Base-by-base conservation (phyloP, 2,888 invertebrate genomes). In the Oligia fasciuncula region DNA sequence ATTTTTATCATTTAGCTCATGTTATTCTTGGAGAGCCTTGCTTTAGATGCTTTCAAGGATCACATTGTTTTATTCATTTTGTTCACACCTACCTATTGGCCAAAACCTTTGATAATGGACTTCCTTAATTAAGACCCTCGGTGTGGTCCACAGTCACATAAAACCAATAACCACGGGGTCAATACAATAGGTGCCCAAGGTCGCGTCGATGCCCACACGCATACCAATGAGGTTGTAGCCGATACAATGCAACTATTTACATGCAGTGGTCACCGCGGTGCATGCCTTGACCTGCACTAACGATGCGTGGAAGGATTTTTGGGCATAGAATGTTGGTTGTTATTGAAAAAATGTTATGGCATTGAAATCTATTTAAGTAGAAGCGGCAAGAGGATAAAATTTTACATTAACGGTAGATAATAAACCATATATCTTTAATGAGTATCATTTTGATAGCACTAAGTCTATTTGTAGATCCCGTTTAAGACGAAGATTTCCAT, bases 81-180 rank as follows among this genome's bases (percentile, higher is more conserved):
- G 65, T 43, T n/a, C 8, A 14, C 40, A 35, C 9, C 4, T 54
- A 35, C 14, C 11, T 54, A 43, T 11, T 23, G 14, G 23, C 6
- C 51, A n/a, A 9, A 9, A 54, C 14, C 63, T 29, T 54, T 49
- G 9, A 57, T 40, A 62, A 54, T 60, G 29, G 29, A 84, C 84
- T 84, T 84, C 84, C 81, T 84, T 66, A 79, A 83, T 82, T 66
- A 69, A 76, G 11, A 40, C 40, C 23, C 14, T 13, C 11, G 2
- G 79, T 79, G 71, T 80, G 74, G 74, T 84, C 79, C 14, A 62
- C 29, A 79, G 84, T 73, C 85, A 82, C 80, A 81, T 68, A 85
- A 60, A 79, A 82, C 80, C 70, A 84, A 88, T 88, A 88, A 84
- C 79, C 71, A 68, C 84, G 82, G 87, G 87, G 88, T 87, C 88